Conservation (phyloP, 53 echinoderm and acorn worm genomes). For the Stichopus horrens region DNA sequence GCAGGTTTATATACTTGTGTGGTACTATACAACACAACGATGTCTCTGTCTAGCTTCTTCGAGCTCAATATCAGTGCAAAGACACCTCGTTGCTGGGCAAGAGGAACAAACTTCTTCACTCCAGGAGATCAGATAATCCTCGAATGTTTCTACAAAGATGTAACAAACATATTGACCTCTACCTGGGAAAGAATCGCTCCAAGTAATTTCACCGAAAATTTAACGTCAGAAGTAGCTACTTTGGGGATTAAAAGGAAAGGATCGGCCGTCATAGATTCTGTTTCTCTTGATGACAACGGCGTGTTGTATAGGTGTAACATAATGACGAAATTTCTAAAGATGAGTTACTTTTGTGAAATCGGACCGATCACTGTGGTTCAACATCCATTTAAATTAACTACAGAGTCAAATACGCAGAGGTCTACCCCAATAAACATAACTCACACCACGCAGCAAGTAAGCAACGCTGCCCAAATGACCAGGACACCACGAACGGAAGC, state of each 20-base stretch:
- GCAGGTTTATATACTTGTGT: background rate
- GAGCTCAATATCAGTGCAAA: background rate
- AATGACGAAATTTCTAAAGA: background rate
- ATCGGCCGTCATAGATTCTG: background rate
- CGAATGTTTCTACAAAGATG: slow-evolving; percentile 16
- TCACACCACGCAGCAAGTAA: background rate
- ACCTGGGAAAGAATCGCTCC: slow-evolving; percentile 4
- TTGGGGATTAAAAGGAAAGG: slow-evolving; percentile 13
- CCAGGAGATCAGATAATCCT: background rate
- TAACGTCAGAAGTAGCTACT: background rate
- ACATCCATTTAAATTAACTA: background rate
- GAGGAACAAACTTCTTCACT: background rate
- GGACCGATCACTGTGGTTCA: background rate
- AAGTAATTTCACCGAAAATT: background rate
- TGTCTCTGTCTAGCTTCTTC: background rate
- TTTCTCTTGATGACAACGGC: background rate
- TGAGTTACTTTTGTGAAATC: slow-evolving; percentile 18
- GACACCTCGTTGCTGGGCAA: slow-evolving; percentile 1
- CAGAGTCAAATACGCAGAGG: background rate
- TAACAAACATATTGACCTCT: background rate
- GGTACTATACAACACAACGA: background rate
- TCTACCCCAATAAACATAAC: background rate
- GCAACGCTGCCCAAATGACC: background rate
- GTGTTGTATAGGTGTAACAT: background rate
- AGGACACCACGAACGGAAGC: background rate